These are phyloP conservation scores for Lycaon pictus DNA, from an alignment of 2,113 vertebrate genomes.

Conservation along the genomic window DNA sequence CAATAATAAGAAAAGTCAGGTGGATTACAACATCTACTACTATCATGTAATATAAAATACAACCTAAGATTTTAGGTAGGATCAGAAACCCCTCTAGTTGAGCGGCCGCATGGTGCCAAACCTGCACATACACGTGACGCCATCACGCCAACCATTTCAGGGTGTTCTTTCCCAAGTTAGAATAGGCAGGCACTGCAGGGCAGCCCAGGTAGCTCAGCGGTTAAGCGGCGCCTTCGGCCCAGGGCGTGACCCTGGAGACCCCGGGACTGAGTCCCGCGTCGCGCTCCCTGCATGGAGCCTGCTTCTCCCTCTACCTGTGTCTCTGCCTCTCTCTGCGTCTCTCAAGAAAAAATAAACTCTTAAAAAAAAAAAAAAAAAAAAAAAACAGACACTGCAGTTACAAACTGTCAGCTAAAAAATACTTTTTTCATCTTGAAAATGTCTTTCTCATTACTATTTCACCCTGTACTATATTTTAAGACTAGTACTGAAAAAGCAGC, in stretches of 20 bases:
- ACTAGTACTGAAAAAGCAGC: not conserved
- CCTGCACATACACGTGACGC: not conserved
- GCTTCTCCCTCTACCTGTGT: no score
- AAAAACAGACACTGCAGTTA: not conserved
- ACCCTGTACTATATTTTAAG: not conserved
- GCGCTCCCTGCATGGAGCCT: no score
- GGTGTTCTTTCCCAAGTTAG: not conserved
- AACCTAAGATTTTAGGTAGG: not conserved
- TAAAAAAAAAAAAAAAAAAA: no score
- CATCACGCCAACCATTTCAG: not conserved
- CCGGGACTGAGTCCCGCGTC: no score
- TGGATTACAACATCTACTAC: not conserved
- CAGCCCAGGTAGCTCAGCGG: no score
- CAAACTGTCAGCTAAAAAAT: not conserved
- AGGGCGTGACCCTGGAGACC: no score
- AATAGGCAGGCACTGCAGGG: not conserved
- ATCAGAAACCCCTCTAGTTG: not conserved
- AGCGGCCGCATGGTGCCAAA: not conserved
- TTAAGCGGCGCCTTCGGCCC: no score
- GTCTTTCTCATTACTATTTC: not conserved
- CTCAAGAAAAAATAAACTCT: no score
- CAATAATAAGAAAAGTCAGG: not conserved
- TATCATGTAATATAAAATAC: not conserved
- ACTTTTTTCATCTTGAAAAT: not conserved
- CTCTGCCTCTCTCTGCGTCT: no score